Evolutionary conservation across 1,140 invertebrate species (phyloP), one percentile per base, ranked within the genome.

Genomic region (Bombus superbus): DNA sequence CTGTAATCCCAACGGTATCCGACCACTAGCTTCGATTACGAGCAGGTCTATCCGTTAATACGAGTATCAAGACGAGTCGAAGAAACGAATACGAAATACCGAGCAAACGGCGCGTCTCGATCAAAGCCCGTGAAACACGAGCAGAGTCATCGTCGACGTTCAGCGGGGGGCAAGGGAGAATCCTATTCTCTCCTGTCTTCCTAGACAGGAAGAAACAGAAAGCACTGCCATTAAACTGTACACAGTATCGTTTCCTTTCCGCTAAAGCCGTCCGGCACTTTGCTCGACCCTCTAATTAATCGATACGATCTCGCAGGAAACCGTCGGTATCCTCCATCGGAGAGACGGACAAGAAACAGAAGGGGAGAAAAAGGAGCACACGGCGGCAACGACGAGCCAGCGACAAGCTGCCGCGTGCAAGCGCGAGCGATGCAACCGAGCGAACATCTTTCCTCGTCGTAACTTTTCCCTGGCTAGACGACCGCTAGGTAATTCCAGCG

Each of bases 281-380:
- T 32, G 22, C 68, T 75, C 80, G 88, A 84, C 74, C 22, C 88
- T 66, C 85, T 87, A 87, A 90, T 90, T 90, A 90, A 87, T 73
- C 89, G 89, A 90, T 90, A 87, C 69, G 88, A 90, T 90, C 89
- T 90, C 72, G 47, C 57, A 90, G 81, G 76, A 84, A 86, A 66
- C 59, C 80, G 77, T 77, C 40, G 57, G 53, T 68, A 79, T 84
- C 53, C 44, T 66, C 71, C 62, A 5, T 22, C 38, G 8, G 0
- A 5, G n/a, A 73, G 53, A 18, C 73, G 44, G 11, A 53, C 62
- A 57, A 18, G 32, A 57, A 53, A 62, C 10, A 2, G 25, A 3
- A 22, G n/a, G 2, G 1, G 3, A 57, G 28, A 57, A 28, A 28
- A 38, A 35, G 32, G 40, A 47, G 69, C 59, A 42, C 57, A 42